phyloP scores from a whole-genome alignment of 2,113 vertebrate species.

The Chamaetylas fuelleborni region DNA sequence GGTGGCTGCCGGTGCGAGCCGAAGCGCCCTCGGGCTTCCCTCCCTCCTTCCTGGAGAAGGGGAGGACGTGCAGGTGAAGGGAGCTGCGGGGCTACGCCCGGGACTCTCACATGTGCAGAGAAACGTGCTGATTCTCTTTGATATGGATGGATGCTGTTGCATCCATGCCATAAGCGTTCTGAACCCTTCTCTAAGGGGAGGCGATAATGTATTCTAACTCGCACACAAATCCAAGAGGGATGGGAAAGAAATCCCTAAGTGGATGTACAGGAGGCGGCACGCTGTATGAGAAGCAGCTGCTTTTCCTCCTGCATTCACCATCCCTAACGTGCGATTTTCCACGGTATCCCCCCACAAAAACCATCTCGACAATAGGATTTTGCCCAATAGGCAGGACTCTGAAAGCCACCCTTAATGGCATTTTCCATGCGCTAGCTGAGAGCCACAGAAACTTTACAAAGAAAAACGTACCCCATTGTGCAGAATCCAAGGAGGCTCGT shows the following conservation, averaged over 20 bases:
- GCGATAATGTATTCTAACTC: background rate
- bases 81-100: fast-evolving
- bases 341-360: background rate
- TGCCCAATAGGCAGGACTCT: background rate
- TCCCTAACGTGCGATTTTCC: background rate
- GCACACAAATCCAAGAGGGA: background rate
- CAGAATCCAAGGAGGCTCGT: background rate
- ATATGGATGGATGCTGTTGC: background rate
- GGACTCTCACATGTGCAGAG: background rate
- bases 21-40: background rate
- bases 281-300: background rate
- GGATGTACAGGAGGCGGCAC: background rate
- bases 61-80: background rate
- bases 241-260: background rate
- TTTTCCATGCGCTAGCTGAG: background rate
- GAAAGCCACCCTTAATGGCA: background rate
- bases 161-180: background rate
- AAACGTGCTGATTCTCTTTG: background rate
- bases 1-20: background rate
- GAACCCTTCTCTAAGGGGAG: background rate
- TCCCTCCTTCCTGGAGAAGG: background rate
- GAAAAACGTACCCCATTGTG: background rate
- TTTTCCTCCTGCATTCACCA: background rate
- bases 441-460: background rate
- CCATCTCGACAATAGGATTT: background rate